These are phyloP conservation scores for Orientallactaga sibirica DNA, from an alignment of 2,797 vertebrate species.

Conservation along the genomic window DNA sequence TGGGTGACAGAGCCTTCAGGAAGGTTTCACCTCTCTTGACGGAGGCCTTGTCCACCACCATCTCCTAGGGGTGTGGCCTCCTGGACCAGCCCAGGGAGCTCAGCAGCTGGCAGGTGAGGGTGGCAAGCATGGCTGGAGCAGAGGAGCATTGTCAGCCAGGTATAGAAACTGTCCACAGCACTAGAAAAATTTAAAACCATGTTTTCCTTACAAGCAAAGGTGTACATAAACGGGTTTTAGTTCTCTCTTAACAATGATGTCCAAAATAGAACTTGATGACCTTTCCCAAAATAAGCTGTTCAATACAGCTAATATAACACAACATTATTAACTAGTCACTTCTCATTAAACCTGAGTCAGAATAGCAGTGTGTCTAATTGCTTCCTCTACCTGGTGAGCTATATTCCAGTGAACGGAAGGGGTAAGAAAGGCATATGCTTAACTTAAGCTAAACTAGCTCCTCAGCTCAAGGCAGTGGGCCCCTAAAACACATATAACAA, in stretches of 20 bases:
- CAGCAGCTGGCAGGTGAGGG: too few relatives aligned
- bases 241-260: background rate
- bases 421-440: background rate
- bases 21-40: too few relatives aligned
- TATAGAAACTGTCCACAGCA: background rate
- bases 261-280: background rate
- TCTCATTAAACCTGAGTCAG: background rate
- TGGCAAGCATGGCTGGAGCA: too few relatives aligned
- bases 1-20: too few relatives aligned
- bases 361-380: background rate
- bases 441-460: background rate
- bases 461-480: background rate
- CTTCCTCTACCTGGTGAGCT: background rate
- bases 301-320: background rate
- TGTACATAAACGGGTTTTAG: background rate
- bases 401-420: background rate
- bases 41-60: too few relatives aligned
- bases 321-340: background rate
- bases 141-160: too few relatives aligned
- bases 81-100: too few relatives aligned
- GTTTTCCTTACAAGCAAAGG: slow-evolving; percentile 48
- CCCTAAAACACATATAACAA: slow-evolving; percentile 1
- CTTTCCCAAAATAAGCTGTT: background rate
- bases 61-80: too few relatives aligned
- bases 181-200: background rate